Evolutionary conservation across 2,797 vertebrate genomes (phyloP).

Genomic region (Podarcis lilfordi): DNA sequence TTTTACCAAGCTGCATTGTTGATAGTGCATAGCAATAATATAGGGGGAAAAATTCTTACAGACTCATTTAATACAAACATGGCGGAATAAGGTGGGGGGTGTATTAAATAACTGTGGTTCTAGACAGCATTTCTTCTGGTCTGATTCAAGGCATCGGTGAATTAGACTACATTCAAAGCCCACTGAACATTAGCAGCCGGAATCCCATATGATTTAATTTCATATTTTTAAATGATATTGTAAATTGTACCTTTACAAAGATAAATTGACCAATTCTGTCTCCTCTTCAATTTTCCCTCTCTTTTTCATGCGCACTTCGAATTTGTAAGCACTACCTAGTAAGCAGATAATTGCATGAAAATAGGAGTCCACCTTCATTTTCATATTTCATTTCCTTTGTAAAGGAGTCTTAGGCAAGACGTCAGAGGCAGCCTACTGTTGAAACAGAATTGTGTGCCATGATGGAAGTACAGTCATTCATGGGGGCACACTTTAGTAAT

Average conservation of each 20-base stretch:
- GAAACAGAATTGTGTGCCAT: neutral
- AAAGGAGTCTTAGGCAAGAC: conserved; percentile 40
- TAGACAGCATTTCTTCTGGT: neutral
- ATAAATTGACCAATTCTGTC: conserved; percentile 18
- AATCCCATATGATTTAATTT: conserved; percentile 28
- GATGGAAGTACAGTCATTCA: conserved; percentile 48
- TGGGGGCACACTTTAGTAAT: conserved; percentile 59
- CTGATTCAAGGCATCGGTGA: neutral
- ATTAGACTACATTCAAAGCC: neutral
- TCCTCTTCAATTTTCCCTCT: conserved; percentile 31
- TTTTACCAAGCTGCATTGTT: neutral
- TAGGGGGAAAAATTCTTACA: neutral
- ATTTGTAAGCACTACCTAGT: conserved; percentile 21
- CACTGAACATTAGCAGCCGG: neutral
- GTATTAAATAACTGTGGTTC: neutral
- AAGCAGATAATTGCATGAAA: conserved; percentile 47
- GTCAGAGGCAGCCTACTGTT: conserved; percentile 35
- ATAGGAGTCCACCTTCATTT: conserved; percentile 45
- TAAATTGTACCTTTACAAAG: conserved; percentile 36
- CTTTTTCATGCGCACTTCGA: neutral
- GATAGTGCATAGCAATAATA: neutral
- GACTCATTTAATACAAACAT: neutral
- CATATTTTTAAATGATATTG: conserved; percentile 19
- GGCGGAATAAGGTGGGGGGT: neutral
- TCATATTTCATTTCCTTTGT: conserved; percentile 55